Evolutionary conservation across 2,888 invertebrate genomes (phyloP).

Genomic region (Sycophila texana): DNA sequence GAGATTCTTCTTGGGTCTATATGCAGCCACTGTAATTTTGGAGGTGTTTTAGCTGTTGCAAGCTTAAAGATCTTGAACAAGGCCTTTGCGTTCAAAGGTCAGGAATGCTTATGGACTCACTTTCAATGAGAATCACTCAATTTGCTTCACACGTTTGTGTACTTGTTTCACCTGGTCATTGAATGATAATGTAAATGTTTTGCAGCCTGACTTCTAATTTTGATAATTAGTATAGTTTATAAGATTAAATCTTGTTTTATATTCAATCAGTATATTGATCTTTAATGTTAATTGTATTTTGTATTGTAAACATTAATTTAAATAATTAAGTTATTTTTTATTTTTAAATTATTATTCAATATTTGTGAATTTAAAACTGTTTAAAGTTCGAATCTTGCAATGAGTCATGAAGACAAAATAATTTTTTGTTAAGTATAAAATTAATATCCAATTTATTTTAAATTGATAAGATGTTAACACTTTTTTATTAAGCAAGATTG

Average conservation of each 20-base stretch:
- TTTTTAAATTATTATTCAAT: neutral
- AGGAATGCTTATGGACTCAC: neutral
- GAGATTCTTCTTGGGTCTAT: slow-evolving; percentile 24
- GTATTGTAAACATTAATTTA: neutral
- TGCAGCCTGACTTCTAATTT: too few relatives aligned
- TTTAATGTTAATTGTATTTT: neutral
- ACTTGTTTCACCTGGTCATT: neutral
- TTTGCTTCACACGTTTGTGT: neutral
- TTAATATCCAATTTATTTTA: neutral
- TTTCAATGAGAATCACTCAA: slow-evolving; percentile 28
- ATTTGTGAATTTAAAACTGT: neutral
- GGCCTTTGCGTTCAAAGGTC: slow-evolving; percentile 9
- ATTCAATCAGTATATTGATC: neutral
- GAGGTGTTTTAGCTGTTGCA: neutral
- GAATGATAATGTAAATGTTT: slow-evolving; percentile 1
- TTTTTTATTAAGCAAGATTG: slow-evolving; percentile 4
- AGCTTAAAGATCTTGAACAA: slow-evolving; percentile 30
- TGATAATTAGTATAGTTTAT: too few relatives aligned
- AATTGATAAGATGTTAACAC: slow-evolving; percentile 1
- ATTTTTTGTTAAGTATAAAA: neutral
- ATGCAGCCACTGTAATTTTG: slow-evolving; percentile 8
- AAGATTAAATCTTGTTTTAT: too few relatives aligned
- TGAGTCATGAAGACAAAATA: neutral
- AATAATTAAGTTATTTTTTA: neutral
- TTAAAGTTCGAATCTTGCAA: neutral